These are phyloP conservation scores for Prochilodus magdalenae DNA, from an alignment of 2,113 vertebrate species.

Conservation along the genomic window DNA sequence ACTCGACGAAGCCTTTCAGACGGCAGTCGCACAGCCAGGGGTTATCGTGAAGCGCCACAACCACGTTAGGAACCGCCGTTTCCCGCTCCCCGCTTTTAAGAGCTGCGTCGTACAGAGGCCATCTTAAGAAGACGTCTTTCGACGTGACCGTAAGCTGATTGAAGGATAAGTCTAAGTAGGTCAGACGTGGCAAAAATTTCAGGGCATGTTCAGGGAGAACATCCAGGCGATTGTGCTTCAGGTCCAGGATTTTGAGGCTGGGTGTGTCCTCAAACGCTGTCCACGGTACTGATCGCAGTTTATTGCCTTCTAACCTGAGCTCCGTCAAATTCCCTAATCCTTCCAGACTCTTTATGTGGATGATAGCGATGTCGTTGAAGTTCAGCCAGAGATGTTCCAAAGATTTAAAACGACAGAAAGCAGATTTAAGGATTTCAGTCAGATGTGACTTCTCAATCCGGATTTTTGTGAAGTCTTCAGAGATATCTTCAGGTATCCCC, in stretches of 20 bases:
- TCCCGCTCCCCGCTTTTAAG: conserved; percentile 60
- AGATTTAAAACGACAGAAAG: conserved; percentile 75
- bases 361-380: conserved; percentile 89
- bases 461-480: conserved; percentile 84
- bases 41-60: conserved; percentile 88
- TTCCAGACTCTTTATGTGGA: conserved; percentile 84
- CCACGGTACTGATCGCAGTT: conserved; percentile 89
- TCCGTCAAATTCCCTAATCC: conserved; percentile 82
- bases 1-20: conserved; percentile 86
- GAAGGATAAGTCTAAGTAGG: conserved; percentile 92
- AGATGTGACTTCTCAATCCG: conserved; percentile 90
- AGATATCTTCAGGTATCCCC: conserved; percentile 82
- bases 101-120: conserved; percentile 82
- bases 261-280: conserved; percentile 87
- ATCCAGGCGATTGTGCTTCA: conserved; percentile 89
- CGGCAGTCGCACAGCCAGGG: conserved; percentile 92
- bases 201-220: conserved; percentile 87
- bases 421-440: conserved; percentile 81
- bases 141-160: conserved; percentile 91
- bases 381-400: conserved; percentile 92
- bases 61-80: conserved; percentile 66
- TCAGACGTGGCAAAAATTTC: conserved; percentile 84
- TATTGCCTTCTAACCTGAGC: conserved; percentile 89
- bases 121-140: conserved; percentile 87
- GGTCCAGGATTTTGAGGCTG: conserved; percentile 84